These are phyloP conservation scores for Ophion slaviceki DNA, from an alignment of 2,888 invertebrate species.

Conservation along the genomic window DNA sequence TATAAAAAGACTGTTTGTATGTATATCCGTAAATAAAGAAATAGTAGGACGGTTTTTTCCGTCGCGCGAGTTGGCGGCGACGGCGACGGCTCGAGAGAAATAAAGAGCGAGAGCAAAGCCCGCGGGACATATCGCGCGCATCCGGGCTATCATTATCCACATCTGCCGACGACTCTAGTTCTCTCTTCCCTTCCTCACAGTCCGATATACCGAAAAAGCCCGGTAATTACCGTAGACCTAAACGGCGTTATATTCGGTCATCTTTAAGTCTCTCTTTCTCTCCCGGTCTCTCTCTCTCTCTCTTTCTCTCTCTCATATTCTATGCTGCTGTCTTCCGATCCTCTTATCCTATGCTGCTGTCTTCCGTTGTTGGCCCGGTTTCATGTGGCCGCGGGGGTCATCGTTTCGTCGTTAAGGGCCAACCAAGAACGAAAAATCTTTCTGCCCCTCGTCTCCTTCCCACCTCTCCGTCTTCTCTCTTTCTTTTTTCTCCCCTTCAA, in stretches of 20 bases:
- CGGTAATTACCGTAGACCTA: constrained; percentile 71
- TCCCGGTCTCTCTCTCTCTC: constrained; percentile 69
- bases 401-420: constrained; percentile 76
- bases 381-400: constrained; percentile 70
- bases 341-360: constrained; percentile 51
- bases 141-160: constrained; percentile 81
- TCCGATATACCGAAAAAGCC: constrained; percentile 50
- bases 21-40: constrained; percentile 25
- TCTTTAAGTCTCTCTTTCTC: constrained; percentile 74
- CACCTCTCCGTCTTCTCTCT: background rate
- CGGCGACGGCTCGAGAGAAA: constrained; percentile 38
- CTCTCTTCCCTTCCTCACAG: constrained; percentile 22
- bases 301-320: constrained; percentile 68
- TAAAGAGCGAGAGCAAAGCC: constrained; percentile 54
- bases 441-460: constrained; percentile 4
- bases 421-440: constrained; percentile 39
- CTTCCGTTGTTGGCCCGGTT: constrained; percentile 10
- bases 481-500: background rate
- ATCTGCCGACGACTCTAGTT: constrained; percentile 77
- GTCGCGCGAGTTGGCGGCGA: constrained; percentile 57
- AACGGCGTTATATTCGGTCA: constrained; percentile 76
- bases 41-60: constrained; percentile 49
- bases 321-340: constrained; percentile 20
- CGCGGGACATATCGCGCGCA: constrained; percentile 77
- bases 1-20: constrained; percentile 7